Conservation (phyloP, 2,797 vertebrate species). For the Sebastes umbrosus region DNA sequence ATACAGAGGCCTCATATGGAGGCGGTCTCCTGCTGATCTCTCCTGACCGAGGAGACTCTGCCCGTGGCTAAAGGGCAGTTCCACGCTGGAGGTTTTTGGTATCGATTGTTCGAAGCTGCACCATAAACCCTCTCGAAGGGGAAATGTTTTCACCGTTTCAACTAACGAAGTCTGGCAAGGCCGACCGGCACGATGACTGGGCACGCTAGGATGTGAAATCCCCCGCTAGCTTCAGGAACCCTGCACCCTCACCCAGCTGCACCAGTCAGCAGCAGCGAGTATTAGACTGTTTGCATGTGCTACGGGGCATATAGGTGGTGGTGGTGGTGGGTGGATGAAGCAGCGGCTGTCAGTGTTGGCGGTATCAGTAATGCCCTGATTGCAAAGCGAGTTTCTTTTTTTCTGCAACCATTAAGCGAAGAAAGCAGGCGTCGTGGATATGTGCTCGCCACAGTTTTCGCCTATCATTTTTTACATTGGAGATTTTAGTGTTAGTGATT, state of each 20-base stretch:
- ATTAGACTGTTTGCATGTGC: constrained; percentile 49
- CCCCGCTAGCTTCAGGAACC: constrained; percentile 51
- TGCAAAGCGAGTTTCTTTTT: constrained; percentile 30
- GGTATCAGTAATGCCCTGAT: constrained; percentile 47
- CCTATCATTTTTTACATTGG: constrained; percentile 8
- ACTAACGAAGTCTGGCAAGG: constrained; percentile 69
- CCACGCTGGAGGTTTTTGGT: constrained; percentile 78
- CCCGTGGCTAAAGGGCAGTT: constrained; percentile 70
- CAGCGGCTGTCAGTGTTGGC: constrained; percentile 28
- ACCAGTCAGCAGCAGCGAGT: constrained; percentile 50
- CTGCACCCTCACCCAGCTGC: constrained; percentile 48
- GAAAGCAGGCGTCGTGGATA: constrained; percentile 31
- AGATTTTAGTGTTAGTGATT: not conserved
- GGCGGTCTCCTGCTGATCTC: constrained; percentile 58
- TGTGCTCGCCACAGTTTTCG: constrained; percentile 17
- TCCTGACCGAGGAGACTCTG: constrained; percentile 58
- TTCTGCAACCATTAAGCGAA: constrained; percentile 43
- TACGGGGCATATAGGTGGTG: constrained; percentile 53
- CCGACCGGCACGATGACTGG: constrained; percentile 55
- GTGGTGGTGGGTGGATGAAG: constrained; percentile 52
- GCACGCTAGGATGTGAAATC: constrained; percentile 50
- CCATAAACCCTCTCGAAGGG: constrained; percentile 58
- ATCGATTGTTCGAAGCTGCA: constrained; percentile 75
- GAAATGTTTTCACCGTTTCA: constrained; percentile 56
- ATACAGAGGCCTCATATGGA: constrained; percentile 60